Percentiles rank a stretch among this genome's conserved stretches.
Evolutionary conservation across 2,113 vertebrate genomes (phyloP).

Genomic region (Natator depressus): DNA sequence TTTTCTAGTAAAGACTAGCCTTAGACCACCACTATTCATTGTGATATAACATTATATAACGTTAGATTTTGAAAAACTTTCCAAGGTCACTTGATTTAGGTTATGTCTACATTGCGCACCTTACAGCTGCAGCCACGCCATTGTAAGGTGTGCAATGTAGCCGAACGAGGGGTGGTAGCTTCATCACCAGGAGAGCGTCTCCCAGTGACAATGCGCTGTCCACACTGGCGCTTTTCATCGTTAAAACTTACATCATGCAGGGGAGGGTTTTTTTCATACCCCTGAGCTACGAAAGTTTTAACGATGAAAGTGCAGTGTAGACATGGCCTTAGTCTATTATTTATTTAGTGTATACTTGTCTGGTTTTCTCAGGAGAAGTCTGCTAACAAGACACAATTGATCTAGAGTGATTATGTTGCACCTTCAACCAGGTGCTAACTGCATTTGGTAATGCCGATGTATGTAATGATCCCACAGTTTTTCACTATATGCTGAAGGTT

Average conservation of each 20-base stretch:
- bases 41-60: not conserved
- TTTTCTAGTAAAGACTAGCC: not conserved
- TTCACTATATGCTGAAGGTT: not conserved
- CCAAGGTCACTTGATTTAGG: not conserved
- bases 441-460: too few species aligned
- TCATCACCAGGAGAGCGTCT: too few species aligned
- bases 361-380: not conserved
- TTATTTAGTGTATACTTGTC: not conserved
- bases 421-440: not conserved
- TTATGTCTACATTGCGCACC: too few species aligned
- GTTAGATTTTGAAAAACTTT: not conserved
- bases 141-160: too few species aligned
- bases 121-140: too few species aligned
- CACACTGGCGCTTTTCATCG: too few species aligned
- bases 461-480: not conserved
- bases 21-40: not conserved
- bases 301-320: too few species aligned
- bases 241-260: too few species aligned
- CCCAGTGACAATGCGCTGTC: too few species aligned
- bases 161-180: too few species aligned
- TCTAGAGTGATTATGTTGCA: not conserved
- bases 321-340: not conserved
- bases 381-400: not conserved
- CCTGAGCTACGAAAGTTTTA: too few species aligned
- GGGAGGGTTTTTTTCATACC: too few species aligned